These are phyloP conservation scores for Cantharis rufa DNA, from an alignment of 2,888 invertebrate genomes.

Conservation along the genomic window DNA sequence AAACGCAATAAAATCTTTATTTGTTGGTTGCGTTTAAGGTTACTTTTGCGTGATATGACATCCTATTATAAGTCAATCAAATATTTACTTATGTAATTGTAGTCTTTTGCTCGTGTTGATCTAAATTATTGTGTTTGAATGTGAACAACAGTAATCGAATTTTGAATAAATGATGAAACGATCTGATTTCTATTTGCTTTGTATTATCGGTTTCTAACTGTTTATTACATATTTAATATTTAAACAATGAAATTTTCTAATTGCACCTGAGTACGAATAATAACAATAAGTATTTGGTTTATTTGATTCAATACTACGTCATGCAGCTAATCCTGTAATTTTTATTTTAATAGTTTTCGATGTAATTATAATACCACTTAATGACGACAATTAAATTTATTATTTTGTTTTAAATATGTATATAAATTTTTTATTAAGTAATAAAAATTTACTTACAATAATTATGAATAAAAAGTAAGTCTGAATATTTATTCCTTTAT, in stretches of 20 bases:
- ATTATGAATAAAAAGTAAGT: neutral
- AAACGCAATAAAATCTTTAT: slow-evolving; percentile 28
- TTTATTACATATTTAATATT: slow-evolving; percentile 28
- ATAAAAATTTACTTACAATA: neutral
- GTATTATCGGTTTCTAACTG: slow-evolving; percentile 27
- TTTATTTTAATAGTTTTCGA: neutral
- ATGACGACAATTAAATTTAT: neutral
- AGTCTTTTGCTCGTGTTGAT: slow-evolving; percentile 41
- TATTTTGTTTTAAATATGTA: neutral
- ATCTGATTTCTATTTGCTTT: slow-evolving; percentile 34
- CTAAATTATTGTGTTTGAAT: slow-evolving; percentile 38
- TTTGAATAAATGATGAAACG: slow-evolving; percentile 35
- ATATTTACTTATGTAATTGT: slow-evolving; percentile 41
- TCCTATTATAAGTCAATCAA: slow-evolving; percentile 35
- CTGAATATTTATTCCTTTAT: neutral
- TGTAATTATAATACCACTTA: neutral
- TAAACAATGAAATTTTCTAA: slow-evolving; percentile 5
- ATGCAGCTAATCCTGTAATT: neutral
- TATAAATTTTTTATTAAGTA: neutral
- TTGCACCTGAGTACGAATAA: neutral
- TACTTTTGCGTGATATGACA: slow-evolving; percentile 35
- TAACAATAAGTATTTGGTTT: neutral
- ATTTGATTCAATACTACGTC: neutral
- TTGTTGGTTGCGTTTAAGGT: slow-evolving; percentile 32
- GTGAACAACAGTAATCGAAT: slow-evolving; percentile 35